Percentiles rank a stretch among this genome's conserved stretches.
phyloP scores from a whole-genome alignment of 1,140 invertebrate species.

The Kradibia gibbosae region DNA sequence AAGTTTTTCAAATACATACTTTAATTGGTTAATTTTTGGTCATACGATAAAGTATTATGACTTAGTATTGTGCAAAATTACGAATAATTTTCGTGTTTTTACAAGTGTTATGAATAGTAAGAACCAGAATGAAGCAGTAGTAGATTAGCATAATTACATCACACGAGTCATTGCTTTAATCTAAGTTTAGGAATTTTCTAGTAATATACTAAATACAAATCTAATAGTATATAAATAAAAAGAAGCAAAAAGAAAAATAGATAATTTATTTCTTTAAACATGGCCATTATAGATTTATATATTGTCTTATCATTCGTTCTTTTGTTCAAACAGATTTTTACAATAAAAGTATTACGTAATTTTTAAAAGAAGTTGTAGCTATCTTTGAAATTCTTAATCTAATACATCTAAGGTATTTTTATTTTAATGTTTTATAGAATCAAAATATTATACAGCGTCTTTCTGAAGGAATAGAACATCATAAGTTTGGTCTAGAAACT shows the following conservation, averaged over 20 bases:
- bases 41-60: background rate
- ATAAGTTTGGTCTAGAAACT: conserved; percentile 87
- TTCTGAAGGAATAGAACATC: conserved; percentile 86
- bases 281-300: conserved; percentile 2
- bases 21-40: too few species aligned
- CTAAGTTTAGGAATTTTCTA: background rate
- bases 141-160: conserved; percentile 18
- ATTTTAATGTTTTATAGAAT: background rate
- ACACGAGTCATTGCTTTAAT: background rate
- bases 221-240: background rate
- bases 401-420: background rate
- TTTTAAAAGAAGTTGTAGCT: background rate
- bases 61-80: background rate
- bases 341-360: background rate
- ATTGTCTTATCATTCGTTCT: conserved; percentile 14
- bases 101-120: background rate
- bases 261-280: background rate
- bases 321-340: background rate
- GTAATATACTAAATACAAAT: too few species aligned
- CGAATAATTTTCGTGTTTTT: background rate
- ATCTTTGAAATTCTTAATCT: conserved; percentile 5
- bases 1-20: too few species aligned
- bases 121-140: background rate
- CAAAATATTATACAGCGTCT: conserved; percentile 72
- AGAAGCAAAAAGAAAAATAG: background rate